These are phyloP conservation scores for Papilio machaon DNA, from an alignment of 1,140 invertebrate genomes.

Conservation along the genomic window DNA sequence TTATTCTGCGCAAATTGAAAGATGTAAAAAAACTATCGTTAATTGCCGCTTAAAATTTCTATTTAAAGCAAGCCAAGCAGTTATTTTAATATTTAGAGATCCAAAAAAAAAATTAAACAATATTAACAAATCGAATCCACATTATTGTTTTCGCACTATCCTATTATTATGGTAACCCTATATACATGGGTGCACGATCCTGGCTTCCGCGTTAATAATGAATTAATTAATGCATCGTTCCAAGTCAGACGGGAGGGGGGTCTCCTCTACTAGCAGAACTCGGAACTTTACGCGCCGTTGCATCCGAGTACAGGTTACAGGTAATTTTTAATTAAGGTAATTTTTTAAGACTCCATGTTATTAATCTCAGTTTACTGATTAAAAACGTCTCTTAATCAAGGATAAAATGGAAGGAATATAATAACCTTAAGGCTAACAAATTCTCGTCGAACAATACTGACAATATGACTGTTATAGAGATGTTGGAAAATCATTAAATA, in stretches of 20 bases:
- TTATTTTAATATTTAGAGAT: no score
- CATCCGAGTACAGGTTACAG: background rate
- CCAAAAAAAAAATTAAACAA: no score
- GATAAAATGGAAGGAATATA: background rate
- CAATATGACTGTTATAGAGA: no score
- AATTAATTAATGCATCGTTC: constrained; percentile 59
- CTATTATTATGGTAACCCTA: constrained; percentile 32
- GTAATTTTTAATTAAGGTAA: background rate
- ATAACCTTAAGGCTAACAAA: no score
- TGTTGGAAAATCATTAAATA: no score
- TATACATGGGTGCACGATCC: constrained; percentile 25
- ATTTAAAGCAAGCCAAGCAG: no score
- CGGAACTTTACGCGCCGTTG: constrained; percentile 31
- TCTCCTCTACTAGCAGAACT: background rate
- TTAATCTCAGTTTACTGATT: constrained; percentile 4
- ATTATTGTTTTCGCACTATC: background rate
- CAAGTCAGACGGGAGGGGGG: constrained; percentile 44
- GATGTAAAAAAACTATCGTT: no score
- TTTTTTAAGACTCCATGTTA: background rate
- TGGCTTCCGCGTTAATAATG: constrained; percentile 50
- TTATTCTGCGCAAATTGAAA: no score
- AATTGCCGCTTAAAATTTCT: no score
- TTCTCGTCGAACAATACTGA: no score
- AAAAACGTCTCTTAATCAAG: background rate
- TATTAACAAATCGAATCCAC: background rate